Conservation (phyloP, 2,797 vertebrate genomes). For the Iguana delicatissima region DNA sequence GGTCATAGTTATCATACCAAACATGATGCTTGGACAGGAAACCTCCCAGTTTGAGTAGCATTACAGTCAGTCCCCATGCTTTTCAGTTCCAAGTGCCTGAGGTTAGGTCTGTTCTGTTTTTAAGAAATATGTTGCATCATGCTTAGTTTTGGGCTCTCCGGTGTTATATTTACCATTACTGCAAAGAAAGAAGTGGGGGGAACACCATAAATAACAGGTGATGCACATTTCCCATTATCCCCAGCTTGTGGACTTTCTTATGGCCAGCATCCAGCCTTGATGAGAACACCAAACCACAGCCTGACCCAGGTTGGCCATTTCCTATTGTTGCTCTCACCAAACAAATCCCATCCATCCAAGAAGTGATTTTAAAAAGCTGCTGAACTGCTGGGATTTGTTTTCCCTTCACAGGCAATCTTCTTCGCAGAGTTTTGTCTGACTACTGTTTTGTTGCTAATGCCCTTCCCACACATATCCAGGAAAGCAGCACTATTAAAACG, state of each 20-base stretch:
- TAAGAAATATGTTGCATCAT: not conserved
- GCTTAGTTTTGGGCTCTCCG: not conserved
- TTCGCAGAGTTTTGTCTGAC: slow-evolving; percentile 45
- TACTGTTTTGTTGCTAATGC: slow-evolving; percentile 41
- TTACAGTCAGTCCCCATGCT: not conserved
- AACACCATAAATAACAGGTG: not conserved
- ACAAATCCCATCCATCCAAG: slow-evolving; percentile 1
- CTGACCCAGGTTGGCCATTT: not conserved
- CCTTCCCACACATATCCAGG: slow-evolving; percentile 58
- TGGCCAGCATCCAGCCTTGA: not conserved
- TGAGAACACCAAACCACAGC: not conserved
- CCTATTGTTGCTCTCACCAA: slow-evolving; percentile 33
- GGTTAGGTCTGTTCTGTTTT: not conserved
- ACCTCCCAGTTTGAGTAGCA: not conserved
- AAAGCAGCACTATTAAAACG: slow-evolving; percentile 61
- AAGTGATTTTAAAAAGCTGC: slow-evolving; percentile 42
- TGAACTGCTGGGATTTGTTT: slow-evolving; percentile 39
- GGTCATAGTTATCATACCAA: not conserved
- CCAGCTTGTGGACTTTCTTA: not conserved
- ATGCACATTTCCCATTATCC: too few species aligned
- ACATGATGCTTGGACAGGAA: not conserved
- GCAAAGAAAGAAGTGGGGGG: too few species aligned
- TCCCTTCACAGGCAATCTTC: slow-evolving; percentile 54
- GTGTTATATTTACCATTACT: not conserved
- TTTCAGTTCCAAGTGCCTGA: not conserved